phyloP scores from a whole-genome alignment of 2,888 invertebrate genomes.

The Scaptomyza cyrtandrae region DNA sequence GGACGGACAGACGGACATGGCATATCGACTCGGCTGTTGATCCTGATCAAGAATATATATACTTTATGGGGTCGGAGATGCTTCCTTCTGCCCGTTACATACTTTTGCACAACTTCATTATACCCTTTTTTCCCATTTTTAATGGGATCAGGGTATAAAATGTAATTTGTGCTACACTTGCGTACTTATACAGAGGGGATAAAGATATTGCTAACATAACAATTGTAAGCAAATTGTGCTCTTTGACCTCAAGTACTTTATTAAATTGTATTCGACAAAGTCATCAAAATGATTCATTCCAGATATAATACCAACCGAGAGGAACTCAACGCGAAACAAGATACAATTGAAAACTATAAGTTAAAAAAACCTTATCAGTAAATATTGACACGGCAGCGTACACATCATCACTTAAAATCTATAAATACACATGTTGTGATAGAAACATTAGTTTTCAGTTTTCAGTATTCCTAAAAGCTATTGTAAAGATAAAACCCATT shows the following conservation, averaged over 20 bases:
- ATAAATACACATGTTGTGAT: constrained; percentile 41
- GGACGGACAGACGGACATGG: too few relatives aligned
- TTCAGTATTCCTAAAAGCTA: constrained; percentile 26
- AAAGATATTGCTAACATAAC: background rate
- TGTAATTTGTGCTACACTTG: constrained; percentile 27
- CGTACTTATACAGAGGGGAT: background rate
- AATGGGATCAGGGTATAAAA: too few relatives aligned
- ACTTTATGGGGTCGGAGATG: too few relatives aligned
- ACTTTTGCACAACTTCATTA: too few relatives aligned
- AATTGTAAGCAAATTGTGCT: background rate
- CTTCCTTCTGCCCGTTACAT: too few relatives aligned
- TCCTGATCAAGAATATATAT: too few relatives aligned
- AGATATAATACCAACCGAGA: constrained; percentile 8
- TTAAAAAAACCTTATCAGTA: constrained; percentile 27
- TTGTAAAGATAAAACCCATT: constrained; percentile 36
- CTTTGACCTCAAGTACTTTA: background rate
- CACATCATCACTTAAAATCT: constrained; percentile 26
- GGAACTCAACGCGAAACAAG: background rate
- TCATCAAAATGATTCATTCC: background rate
- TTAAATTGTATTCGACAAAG: background rate
- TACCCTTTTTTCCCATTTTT: too few relatives aligned
- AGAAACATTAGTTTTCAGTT: constrained; percentile 22
- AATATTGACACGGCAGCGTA: constrained; percentile 39
- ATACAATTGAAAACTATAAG: constrained; percentile 22
- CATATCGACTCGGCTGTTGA: too few relatives aligned